Base-by-base conservation (phyloP, 2,113 vertebrate species). In the Rostratula benghalensis region DNA sequence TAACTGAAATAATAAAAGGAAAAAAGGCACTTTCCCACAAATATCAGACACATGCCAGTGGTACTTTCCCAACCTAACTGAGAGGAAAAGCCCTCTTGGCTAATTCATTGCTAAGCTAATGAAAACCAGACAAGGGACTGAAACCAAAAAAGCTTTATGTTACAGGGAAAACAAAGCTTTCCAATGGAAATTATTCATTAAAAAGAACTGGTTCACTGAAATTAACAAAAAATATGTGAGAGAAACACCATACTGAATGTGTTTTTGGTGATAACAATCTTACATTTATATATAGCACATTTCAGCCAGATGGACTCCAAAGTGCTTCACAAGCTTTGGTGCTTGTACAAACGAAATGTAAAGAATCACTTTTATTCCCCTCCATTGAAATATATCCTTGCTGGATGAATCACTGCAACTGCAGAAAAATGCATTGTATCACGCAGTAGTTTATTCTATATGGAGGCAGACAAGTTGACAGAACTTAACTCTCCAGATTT, bases 111-210 rank as follows among this genome's bases (percentile, higher is more conserved):
- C 89, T 93, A 92, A 93, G 61, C 86, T 98, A 98, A 98, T 98
- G 97, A 97, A 97, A 98, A 96, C 96, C 97, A 98, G 97, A 94
- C 89, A 96, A 91, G 90, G 88, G 91, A 93, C 50, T 68, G 94
- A 97, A 97, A 98, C 97, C 90, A 94, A 93, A 95, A 96, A 97
- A 97, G 94, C 93, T 96, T 93, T 96, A 96, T 95, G 93, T 97
- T 97, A 96, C 96, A 97, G 94, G 95, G 96, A 96, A 97, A 97
- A 97, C 95, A 97, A 97, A 97, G 90, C 89, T 94, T 97, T 95
- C 97, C 94, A 98, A 96, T 98, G 97, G 96, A 98, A 98, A 97
- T 97, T 97, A 97, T 97, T 98, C 97, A 98, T 98, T 98, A 98
- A 93, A 95, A 96, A 90, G 94, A 94, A 94, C 79, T 81, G 95